phyloP scores from a whole-genome alignment of 2,113 vertebrate genomes.

The Lamprologus lemairii region DNA sequence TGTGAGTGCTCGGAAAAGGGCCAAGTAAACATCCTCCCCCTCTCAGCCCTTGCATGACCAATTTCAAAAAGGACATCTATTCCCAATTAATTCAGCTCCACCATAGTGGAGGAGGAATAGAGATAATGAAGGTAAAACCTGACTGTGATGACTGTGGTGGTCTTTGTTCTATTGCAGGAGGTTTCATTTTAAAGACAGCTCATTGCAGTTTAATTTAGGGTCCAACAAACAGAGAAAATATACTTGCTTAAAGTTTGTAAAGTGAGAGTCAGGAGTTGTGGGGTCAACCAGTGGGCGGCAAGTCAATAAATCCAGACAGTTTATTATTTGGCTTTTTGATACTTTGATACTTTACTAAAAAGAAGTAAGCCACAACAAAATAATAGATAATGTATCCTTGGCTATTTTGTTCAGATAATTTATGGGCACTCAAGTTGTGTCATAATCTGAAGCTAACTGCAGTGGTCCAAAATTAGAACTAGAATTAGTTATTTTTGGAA shows the following conservation, averaged over 20 bases:
- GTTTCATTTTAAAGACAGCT: background rate
- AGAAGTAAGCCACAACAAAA: background rate
- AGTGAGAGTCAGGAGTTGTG: background rate
- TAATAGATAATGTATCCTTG: background rate
- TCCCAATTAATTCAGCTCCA: conserved; percentile 38
- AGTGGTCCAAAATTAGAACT: background rate
- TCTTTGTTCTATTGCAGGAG: background rate
- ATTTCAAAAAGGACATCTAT: conserved; percentile 47
- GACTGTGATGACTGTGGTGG: background rate
- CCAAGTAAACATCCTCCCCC: conserved; percentile 56
- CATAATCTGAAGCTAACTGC: background rate
- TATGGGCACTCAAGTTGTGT: background rate
- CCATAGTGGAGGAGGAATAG: conserved; percentile 12
- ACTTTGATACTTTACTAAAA: background rate
- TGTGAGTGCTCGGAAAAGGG: conserved; percentile 43
- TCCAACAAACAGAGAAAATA: background rate
- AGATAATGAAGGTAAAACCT: conserved; percentile 23
- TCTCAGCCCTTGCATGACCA: conserved; percentile 36
- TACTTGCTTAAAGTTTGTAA: conserved; percentile 4
- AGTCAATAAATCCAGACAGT: background rate
- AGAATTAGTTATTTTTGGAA: background rate
- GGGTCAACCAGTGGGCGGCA: conserved; percentile 20
- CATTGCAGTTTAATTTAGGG: background rate
- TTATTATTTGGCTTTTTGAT: background rate
- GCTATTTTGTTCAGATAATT: background rate